Percentiles rank a stretch among this genome's conserved stretches.
phyloP scores from a whole-genome alignment of 2,888 invertebrate species.

The Chalcis sispes region DNA sequence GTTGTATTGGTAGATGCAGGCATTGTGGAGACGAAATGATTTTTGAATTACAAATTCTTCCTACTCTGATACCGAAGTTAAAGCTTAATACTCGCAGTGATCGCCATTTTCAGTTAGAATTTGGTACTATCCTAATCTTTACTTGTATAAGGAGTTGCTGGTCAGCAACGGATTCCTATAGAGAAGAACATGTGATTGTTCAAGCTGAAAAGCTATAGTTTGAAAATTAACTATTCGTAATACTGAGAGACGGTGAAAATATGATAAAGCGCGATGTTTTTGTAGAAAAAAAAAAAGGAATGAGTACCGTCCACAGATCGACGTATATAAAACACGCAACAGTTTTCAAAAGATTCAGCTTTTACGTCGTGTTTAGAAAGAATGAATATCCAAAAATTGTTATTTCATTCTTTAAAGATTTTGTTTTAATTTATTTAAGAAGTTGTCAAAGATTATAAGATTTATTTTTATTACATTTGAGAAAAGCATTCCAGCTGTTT shows the following conservation, averaged over 20 bases:
- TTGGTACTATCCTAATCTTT: constrained; percentile 90
- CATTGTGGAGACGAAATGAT: constrained; percentile 84
- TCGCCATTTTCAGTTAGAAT: constrained; percentile 80
- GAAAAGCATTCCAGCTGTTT: constrained; percentile 17
- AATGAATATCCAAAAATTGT: constrained; percentile 15
- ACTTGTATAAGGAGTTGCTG: constrained; percentile 92
- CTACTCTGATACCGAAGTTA: constrained; percentile 86
- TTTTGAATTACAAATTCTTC: constrained; percentile 91
- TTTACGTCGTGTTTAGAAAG: constrained; percentile 3
- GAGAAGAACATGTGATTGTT: constrained; percentile 85
- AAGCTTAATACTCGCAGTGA: constrained; percentile 78
- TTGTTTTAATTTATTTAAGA: constrained; percentile 25
- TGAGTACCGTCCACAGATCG: constrained; percentile 66
- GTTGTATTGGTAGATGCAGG: constrained; percentile 78
- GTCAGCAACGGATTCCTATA: constrained; percentile 82
- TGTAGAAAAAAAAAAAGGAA: constrained; percentile 48
- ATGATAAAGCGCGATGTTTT: constrained; percentile 34
- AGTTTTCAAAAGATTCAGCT: constrained; percentile 28
- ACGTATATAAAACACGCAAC: constrained; percentile 52
- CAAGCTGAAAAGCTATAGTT: constrained; percentile 82
- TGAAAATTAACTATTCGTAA: constrained; percentile 29
- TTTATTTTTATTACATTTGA: constrained; percentile 6
- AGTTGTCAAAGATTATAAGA: constrained; percentile 5
- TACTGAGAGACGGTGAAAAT: constrained; percentile 29
- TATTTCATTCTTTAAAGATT: constrained; percentile 21